Base-by-base conservation (phyloP, 1,140 invertebrate species). In the Arctopsyche grandis region DNA sequence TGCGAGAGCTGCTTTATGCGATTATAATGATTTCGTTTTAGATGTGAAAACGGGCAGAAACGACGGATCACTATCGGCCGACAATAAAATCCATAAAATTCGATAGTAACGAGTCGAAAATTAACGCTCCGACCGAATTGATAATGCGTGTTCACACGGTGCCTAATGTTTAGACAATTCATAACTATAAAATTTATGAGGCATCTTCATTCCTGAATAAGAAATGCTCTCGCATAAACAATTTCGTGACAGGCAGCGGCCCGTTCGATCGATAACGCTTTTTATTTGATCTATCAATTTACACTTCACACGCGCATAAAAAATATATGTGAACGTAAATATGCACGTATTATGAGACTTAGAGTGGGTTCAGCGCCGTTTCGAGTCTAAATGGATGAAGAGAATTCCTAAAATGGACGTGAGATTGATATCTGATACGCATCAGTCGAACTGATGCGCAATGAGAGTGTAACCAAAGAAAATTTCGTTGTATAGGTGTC, bases 121-220 rank as follows among this genome's bases (percentile, higher is more conserved):
- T 22, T 66, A 66, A 66, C 24, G 60, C 21, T 66, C 7, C 60
- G 24, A 22, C 14, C 60, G 60, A 26, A 74, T 74, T 48, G 71
- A 74, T 48, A 26, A 74, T 74, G 46, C 44, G 22, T 74, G 71
- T 74, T 74, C 71, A 74, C 71, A 74, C 71, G 46, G 44, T 43
- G 48, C 29, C 29, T 70, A 70, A 70, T 43, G 24, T 74, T 29
- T 74, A 56, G 71, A 74, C 48, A 74, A 56, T 74, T 74, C 71
- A 74, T 74, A 74, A 74, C 71, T 74, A 74, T 74, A 74, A 74
- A 74, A 74, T 74, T 74, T 74, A 74, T 21, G 71, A 74, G 9
- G 16, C 21, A 66, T 66, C 12, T 22, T 21, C 43, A 74, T 56
- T 74, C 48, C 46, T 22, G 71, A 74, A 73, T 73, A 46, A 14